phyloP scores from a whole-genome alignment of 2,113 vertebrate genomes.

The Plotosus lineatus region DNA sequence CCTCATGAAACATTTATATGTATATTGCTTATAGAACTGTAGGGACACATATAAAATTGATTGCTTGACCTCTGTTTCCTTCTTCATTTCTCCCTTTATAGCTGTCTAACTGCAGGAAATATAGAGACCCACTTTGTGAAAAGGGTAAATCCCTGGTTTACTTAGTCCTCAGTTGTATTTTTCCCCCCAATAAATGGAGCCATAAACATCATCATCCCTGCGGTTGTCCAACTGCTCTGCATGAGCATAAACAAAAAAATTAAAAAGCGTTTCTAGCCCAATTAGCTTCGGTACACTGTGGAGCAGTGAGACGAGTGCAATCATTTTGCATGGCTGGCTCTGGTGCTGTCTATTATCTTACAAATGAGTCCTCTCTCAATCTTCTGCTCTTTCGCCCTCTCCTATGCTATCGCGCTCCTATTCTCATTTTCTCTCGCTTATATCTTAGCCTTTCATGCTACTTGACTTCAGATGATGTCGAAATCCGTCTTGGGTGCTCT shows the following conservation, averaged over 20 bases:
- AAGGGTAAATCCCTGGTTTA: constrained; percentile 1
- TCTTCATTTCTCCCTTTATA: background rate
- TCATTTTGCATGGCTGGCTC: constrained; percentile 32
- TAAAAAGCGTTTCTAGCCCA: constrained; percentile 29
- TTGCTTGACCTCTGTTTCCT: background rate
- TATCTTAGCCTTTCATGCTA: background rate
- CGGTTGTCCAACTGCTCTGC: constrained; percentile 26
- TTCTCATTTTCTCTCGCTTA: background rate
- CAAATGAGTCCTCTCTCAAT: constrained; percentile 18
- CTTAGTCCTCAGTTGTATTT: constrained; percentile 15
- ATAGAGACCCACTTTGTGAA: background rate
- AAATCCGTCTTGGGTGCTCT: background rate
- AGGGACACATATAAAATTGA: background rate
- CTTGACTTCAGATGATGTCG: constrained; percentile 9
- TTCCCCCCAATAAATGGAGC: constrained; percentile 3
- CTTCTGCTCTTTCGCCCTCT: background rate
- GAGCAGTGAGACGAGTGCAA: constrained; percentile 6
- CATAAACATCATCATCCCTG: constrained; percentile 26
- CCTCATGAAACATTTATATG: background rate
- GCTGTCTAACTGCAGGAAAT: background rate
- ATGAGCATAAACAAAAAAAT: constrained; percentile 39
- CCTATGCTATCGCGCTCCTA: background rate
- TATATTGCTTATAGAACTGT: background rate
- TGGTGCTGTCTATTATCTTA: constrained; percentile 22
- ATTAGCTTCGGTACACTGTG: constrained; percentile 12